Evolutionary conservation across 2,113 vertebrate genomes (phyloP).

Genomic region (Talpa occidentalis): DNA sequence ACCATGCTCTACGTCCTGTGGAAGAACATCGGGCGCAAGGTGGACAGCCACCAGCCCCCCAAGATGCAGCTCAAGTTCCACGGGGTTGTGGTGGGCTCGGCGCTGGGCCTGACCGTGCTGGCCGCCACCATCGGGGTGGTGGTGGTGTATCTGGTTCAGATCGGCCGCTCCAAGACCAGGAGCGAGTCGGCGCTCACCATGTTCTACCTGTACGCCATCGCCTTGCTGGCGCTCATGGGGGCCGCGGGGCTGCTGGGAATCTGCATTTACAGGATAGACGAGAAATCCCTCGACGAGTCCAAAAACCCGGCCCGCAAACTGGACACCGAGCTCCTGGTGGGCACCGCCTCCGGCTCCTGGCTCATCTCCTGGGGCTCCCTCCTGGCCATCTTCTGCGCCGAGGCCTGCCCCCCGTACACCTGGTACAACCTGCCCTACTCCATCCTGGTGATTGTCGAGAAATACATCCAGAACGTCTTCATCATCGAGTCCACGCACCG

Average conservation of each 20-base stretch:
- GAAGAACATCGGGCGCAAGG: conserved; percentile 95
- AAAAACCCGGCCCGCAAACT: conserved; percentile 94
- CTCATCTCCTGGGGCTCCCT: conserved; percentile 98
- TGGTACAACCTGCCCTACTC: conserved; percentile 95
- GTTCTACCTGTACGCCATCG: conserved; percentile 94
- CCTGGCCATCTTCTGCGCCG: conserved; percentile 89
- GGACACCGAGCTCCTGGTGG: conserved; percentile 93
- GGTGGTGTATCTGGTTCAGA: conserved; percentile 93
- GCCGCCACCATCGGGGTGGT: conserved; percentile 93
- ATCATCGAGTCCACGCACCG: conserved; percentile 95
- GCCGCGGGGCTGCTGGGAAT: conserved; percentile 88
- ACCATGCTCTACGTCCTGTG: conserved; percentile 96
- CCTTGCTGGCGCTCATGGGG: conserved; percentile 92
- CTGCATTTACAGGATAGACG: conserved; percentile 90
- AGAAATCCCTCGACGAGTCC: conserved; percentile 88
- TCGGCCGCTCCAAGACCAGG: conserved; percentile 88
- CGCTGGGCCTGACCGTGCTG: conserved; percentile 90
- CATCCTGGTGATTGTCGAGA: conserved; percentile 92
- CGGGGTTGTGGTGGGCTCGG: conserved; percentile 87
- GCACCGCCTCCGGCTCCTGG: conserved; percentile 95
- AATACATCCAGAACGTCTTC: conserved; percentile 97
- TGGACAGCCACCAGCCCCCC: conserved; percentile 87
- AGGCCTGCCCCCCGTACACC: conserved; percentile 86
- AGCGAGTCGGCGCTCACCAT: conserved; percentile 91
- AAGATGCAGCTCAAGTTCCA: conserved; percentile 85